Evolutionary conservation across 2,888 invertebrate genomes (phyloP), one percentile per base, ranked within the genome.

Genomic region (Morpho deidamia): DNA sequence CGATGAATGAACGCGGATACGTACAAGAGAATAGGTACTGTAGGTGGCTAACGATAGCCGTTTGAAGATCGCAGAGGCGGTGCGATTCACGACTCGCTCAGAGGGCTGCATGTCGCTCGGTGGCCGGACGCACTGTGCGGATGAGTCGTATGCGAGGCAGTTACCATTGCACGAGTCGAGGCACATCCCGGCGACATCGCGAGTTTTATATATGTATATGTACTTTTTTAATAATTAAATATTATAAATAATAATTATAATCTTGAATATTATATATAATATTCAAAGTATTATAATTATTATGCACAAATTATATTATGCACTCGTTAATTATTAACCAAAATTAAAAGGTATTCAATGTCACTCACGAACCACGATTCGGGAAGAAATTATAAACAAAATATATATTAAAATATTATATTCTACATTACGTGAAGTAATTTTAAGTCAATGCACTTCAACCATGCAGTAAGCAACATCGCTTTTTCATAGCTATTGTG

Each of bases 11-110:
- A 86, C 68, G 68, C 60, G 59, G 63, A 83, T 88, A 89, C 90
- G 78, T 89, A 90, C 90, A 64, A 90, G 79, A 62, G 88, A 86
- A 68, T 88, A 89, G 60, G 81, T 84, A 79, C 82, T 88, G 78
- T 78, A 83, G 61, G 84, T 74, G 65, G 81, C 82, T 67, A 83
- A 68, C 51, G 88, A 81, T 68, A 89, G 75, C 61, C 82, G 83
- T 62, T 87, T 87, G 72, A 89, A 75, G 69, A 90, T 78, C 71
- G 86, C 85, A 72, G 83, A 76, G 72, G 85, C 82, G 69, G 79
- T 77, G 67, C 81, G 83, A 62, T 79, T 81, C 62, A 78, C 80
- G 69, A 76, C 70, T 69, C 85, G 80, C 78, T 88, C 87, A 60
- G 82, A 78, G 67, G 89, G 88, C 80, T 89, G 76, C 90, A 90